phyloP scores from a whole-genome alignment of 2,797 vertebrate genomes.

The Telmatherina bonti region DNA sequence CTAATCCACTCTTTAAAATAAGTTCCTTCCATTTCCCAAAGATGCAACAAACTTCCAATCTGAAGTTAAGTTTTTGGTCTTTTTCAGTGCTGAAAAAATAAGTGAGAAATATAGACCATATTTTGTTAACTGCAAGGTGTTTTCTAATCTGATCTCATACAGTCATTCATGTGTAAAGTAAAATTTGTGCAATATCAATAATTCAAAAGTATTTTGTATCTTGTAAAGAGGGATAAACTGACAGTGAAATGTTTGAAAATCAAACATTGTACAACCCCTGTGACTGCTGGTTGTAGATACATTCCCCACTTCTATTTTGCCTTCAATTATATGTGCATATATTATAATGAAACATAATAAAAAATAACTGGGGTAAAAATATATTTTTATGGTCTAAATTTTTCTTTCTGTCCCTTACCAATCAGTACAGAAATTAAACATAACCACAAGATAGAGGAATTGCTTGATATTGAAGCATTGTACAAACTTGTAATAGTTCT shows the following conservation, averaged over 20 bases:
- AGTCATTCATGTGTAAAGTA: neutral
- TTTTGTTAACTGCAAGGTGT: neutral
- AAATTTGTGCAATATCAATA: neutral
- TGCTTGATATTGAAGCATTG: too few relatives aligned
- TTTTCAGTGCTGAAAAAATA: neutral
- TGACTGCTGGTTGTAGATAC: neutral
- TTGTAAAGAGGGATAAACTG: too few relatives aligned
- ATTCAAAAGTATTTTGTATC: neutral
- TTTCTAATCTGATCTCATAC: neutral
- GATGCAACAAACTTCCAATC: constrained; percentile 1
- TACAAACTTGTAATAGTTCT: too few relatives aligned
- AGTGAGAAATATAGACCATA: neutral
- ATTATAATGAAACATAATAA: neutral
- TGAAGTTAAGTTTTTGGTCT: neutral
- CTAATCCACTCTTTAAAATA: neutral
- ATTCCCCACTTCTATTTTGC: neutral
- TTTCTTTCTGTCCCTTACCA: too few relatives aligned
- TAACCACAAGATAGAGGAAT: too few relatives aligned
- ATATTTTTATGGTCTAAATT: neutral
- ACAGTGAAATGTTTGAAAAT: too few relatives aligned
- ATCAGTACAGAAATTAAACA: too few relatives aligned
- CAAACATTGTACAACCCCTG: too few relatives aligned
- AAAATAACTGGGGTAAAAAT: neutral
- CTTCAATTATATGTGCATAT: neutral
- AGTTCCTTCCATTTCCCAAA: neutral